phyloP scores from a whole-genome alignment of 2,888 invertebrate genomes.

The Tricholauxania praeusta region DNA sequence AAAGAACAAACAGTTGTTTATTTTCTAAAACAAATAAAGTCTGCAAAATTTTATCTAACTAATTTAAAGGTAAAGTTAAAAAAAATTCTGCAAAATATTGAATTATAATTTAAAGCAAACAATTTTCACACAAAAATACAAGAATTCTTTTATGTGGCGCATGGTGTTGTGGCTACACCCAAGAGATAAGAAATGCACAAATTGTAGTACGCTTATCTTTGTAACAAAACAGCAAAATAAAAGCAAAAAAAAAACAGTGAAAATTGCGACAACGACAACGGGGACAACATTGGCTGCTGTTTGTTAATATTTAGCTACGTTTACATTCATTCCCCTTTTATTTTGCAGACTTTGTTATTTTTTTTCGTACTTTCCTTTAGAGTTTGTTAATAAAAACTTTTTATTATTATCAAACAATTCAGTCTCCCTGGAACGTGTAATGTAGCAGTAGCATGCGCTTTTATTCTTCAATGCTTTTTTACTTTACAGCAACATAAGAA shows the following conservation, averaged over 20 bases:
- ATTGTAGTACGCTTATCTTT: neutral
- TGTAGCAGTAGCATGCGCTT: neutral
- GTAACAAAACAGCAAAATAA: neutral
- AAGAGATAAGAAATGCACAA: neutral
- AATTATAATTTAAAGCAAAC: no score
- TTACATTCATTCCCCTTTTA: neutral
- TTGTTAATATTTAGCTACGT: constrained; percentile 6
- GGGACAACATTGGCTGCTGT: neutral
- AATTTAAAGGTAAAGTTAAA: no score
- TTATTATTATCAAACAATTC: constrained; percentile 6
- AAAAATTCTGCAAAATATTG: no score
- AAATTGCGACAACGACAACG: constrained; percentile 1
- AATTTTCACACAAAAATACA: no score
- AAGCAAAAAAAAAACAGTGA: neutral
- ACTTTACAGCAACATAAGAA: no score
- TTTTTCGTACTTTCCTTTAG: no score
- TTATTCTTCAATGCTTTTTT: no score
- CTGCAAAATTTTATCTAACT: no score
- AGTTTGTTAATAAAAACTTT: neutral
- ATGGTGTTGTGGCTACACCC: constrained; percentile 1
- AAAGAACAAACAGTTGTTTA: no score
- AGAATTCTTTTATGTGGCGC: neutral
- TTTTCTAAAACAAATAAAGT: no score
- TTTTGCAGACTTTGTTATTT: no score
- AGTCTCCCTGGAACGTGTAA: neutral